These are phyloP conservation scores for Ellobius talpinus DNA, from an alignment of 2,113 vertebrate genomes.

Conservation along the genomic window DNA sequence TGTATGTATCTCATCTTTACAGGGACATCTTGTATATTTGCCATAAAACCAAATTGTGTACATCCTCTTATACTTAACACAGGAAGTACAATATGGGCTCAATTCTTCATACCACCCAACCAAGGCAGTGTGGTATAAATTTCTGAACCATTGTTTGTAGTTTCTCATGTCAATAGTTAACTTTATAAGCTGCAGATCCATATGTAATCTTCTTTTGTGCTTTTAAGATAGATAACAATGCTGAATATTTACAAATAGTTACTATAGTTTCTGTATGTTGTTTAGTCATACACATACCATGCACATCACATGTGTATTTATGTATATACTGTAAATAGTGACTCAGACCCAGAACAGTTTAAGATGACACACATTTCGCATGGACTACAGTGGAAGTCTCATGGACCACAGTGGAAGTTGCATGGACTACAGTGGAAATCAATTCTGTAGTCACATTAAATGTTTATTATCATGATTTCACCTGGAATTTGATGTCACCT, in stretches of 20 bases:
- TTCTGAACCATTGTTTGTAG: background rate
- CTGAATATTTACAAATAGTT: background rate
- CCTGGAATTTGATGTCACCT: background rate
- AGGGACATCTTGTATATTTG: background rate
- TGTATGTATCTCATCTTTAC: background rate
- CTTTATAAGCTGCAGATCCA: background rate
- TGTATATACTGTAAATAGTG: background rate
- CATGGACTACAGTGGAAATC: background rate
- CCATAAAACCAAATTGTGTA: background rate
- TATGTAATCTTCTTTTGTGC: background rate
- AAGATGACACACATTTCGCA: background rate
- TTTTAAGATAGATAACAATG: background rate
- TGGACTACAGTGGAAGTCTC: background rate
- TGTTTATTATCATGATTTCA: background rate
- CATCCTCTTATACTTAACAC: background rate
- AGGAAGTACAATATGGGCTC: background rate
- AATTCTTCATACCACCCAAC: background rate
- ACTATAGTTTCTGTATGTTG: background rate
- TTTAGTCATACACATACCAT: background rate
- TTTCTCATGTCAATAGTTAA: background rate
- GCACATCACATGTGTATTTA: background rate
- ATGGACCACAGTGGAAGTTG: no score
- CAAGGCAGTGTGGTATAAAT: background rate
- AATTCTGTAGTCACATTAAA: background rate
- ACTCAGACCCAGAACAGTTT: background rate